Evolutionary conservation across 2,888 invertebrate species (phyloP).

Genomic region (Pyrgus malvae): DNA sequence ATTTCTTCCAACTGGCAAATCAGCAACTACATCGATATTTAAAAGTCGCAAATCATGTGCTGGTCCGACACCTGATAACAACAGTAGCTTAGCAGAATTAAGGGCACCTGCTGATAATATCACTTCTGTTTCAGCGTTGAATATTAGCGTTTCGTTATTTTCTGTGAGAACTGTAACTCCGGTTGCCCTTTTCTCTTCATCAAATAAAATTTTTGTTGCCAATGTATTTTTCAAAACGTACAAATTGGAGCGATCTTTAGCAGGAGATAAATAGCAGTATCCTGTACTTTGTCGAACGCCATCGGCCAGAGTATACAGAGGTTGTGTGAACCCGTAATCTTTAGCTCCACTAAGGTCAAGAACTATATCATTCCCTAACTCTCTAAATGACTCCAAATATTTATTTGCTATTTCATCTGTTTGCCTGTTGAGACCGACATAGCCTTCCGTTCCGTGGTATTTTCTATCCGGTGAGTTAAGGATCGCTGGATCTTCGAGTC

Average conservation of each 20-base stretch:
- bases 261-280: conserved; percentile 14
- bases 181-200: conserved; percentile 23
- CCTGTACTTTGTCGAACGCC: conserved; percentile 3
- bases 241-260: conserved; percentile 34
- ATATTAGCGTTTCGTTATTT: conserved; percentile 25
- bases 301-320: conserved; percentile 1
- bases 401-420: not conserved
- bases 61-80: conserved; percentile 49
- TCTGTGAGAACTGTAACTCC: conserved; percentile 19
- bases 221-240: conserved; percentile 36
- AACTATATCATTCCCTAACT: not conserved
- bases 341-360: not conserved
- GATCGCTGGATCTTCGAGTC: not conserved
- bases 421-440: not conserved
- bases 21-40: conserved; percentile 37
- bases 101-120: conserved; percentile 45
- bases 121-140: conserved; percentile 40
- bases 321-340: not conserved
- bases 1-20: conserved; percentile 46
- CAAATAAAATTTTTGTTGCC: conserved; percentile 34
- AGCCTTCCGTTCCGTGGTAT: not conserved
- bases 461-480: not conserved
- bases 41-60: conserved; percentile 37
- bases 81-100: conserved; percentile 45
- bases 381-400: not conserved